Evolutionary conservation across 2,888 invertebrate genomes (phyloP).

Genomic region (Cerastis rubricosa): DNA sequence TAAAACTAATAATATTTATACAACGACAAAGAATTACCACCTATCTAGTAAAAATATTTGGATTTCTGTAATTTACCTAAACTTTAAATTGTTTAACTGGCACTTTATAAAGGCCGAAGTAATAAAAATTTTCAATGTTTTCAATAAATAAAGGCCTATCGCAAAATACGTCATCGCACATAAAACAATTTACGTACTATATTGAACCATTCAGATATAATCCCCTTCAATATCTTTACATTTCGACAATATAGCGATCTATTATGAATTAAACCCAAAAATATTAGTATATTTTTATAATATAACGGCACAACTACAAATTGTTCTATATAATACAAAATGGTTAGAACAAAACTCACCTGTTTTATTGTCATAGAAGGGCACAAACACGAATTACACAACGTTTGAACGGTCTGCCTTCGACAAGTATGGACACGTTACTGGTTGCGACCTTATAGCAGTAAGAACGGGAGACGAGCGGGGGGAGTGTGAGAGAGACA

Average conservation of each 20-base stretch:
- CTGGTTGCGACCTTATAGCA: constrained; percentile 19
- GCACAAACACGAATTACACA: constrained; percentile 8
- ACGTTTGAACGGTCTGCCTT: constrained; percentile 26
- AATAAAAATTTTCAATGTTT: constrained; percentile 3
- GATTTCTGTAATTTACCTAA: constrained; percentile 21
- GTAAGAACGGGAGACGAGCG: constrained; percentile 16
- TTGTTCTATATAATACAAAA: no score
- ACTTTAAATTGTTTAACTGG: constrained; percentile 15
- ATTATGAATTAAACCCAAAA: no score
- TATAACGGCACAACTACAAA: no score
- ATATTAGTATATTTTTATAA: no score
- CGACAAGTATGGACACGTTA: constrained; percentile 26
- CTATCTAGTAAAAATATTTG: constrained; percentile 19
- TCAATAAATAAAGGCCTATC: constrained; percentile 1
- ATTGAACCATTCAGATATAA: no score
- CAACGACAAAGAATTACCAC: neutral
- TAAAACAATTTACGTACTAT: constrained; percentile 10
- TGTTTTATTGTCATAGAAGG: constrained; percentile 17
- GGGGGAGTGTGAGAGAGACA: no score
- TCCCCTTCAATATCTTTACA: no score
- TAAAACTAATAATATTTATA: constrained; percentile 1
- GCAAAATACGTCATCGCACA: neutral
- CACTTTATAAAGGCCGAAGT: constrained; percentile 10
- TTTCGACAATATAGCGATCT: no score
- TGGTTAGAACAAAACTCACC: constrained; percentile 16